Evolutionary conservation across 1,140 invertebrate species (phyloP).

Genomic region (Brachionus angularis): DNA sequence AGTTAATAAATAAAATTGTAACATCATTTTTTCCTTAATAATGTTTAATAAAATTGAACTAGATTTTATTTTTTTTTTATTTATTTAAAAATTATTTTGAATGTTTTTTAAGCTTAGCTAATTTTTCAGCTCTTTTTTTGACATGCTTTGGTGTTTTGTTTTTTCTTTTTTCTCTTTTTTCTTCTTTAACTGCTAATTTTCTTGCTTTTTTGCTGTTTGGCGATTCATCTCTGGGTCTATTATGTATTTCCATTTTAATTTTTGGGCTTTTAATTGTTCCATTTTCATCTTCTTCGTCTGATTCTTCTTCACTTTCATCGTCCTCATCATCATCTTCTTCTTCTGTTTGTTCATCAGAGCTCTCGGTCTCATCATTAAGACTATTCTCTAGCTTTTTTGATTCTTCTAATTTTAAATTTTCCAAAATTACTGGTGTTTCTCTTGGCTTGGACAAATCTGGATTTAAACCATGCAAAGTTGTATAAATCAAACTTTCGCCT

Average conservation of each 20-base stretch:
- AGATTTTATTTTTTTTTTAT: neutral
- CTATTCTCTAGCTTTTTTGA: neutral
- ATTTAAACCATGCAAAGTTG: slow-evolving; percentile 29
- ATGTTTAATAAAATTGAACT: neutral
- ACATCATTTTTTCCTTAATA: too few species aligned
- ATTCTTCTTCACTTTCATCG: slow-evolving; percentile 46
- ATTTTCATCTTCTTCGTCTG: slow-evolving; percentile 56
- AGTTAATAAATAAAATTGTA: too few species aligned
- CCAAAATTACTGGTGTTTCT: slow-evolving; percentile 4
- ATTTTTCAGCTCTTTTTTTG: slow-evolving; percentile 68
- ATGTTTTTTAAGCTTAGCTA: slow-evolving; percentile 33
- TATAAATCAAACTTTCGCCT: slow-evolving; percentile 62
- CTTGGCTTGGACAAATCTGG: slow-evolving; percentile 31
- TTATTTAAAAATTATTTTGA: slow-evolving; percentile 11
- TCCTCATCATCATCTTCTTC: slow-evolving; percentile 50
- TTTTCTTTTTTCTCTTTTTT: slow-evolving; percentile 83
- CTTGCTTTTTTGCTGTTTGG: slow-evolving; percentile 74
- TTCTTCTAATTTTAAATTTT: slow-evolving; percentile 3
- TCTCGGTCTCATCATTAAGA: neutral
- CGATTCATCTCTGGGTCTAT: slow-evolving; percentile 78
- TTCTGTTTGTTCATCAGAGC: too few species aligned
- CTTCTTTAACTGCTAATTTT: slow-evolving; percentile 63
- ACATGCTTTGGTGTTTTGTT: slow-evolving; percentile 88
- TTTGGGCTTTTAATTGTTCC: slow-evolving; percentile 61
- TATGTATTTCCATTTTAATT: slow-evolving; percentile 54